Base-by-base conservation (phyloP, 2,888 invertebrate species). In the Diloba caeruleocephala region DNA sequence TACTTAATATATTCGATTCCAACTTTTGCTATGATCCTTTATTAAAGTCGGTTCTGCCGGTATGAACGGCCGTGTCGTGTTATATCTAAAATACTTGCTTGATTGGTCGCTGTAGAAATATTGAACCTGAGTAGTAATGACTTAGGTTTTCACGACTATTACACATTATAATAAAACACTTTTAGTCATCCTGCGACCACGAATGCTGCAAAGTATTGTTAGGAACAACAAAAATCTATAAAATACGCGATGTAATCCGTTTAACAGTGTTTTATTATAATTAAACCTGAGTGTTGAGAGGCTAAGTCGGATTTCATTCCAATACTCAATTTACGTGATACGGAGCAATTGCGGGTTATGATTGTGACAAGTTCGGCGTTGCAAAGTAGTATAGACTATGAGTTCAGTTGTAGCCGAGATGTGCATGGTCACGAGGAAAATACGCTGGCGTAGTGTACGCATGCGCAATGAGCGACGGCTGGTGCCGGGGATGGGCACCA, bases 371-470 rank as follows among this genome's bases (percentile, higher is more conserved):
- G 49, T 55, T 53, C 38, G 13, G 34, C 34, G 41, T 41, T 59
- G 58, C 36, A 61, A 54, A 61, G 53, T 64, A 71, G 59, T 70
- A 50, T 50, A 44, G 53, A 39, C 39, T 52, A 51, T 41, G 54
- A 51, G 57, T 46, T 66, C 49, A 56, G 60, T 55, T 59, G 60
- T 60, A 62, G 65, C 66, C 54, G 64, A 73, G 73, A 72, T 69
- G 78, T 71, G 76, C 64, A 76, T 69, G 74, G 72, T 71, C 89
- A 91, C 91, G 91, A 89, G 90, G 88, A 81, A 80, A 87, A 78
- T 89, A 92, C 87, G 91, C 84, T 83, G 87, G 71, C 61, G 78
- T 84, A 82, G 81, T 81, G 82, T 85, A 87, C 88, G 90, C 92
- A 84, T 89, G 92, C 92, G 92, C 80, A 51, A 57, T 80, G 62